Base-by-base conservation (phyloP, 2,797 vertebrate genomes). In the Leptodactylus fallax region DNA sequence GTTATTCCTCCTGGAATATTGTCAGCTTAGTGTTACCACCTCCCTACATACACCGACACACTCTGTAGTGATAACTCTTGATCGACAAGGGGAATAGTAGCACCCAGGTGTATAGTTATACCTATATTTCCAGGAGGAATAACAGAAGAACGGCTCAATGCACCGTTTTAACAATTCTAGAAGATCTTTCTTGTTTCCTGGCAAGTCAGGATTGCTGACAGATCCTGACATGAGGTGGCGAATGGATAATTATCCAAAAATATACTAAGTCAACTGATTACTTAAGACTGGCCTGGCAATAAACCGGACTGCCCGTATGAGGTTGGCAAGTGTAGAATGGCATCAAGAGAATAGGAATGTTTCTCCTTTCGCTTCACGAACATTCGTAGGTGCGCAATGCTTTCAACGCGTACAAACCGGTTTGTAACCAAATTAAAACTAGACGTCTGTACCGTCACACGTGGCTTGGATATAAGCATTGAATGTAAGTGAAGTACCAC, bases 281-380 rank as follows among this genome's bases (percentile, higher is more conserved):
- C 5, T 56, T 83, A 72, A 74, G 51, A 84, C 67, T 45, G 36
- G 19, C 23, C 55, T 61, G 36, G 82, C 27, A 65, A 65, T 65
- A 65, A 49, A 85, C 45, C 49, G 11, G 55, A 25, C 19, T 72
- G 58, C 12, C 25, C 12, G 4, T 60, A 60, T 1, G 14, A 74
- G 21, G 71, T 56, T 60, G 27, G n/a, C 45, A 81, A 81, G 67
- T 81, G 53, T 36, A 74, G 79, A 81, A 81, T 82, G 85, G 85
- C 69, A 87, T 74, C 45, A 63, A 76, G 51, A 81, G 55, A 87
- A 63, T 13, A 76, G 85, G 85, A 87, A 87, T 82, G 85, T 87
- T 74, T 65, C 45, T n/a, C 56, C 21, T n/a, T 86, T 69, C 25
- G 13, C 8, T 3, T 58, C 82, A 58, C 53, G 47, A 53, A 72